Conservation (phyloP, 2,888 invertebrate genomes). For the Bellardia bayeri region DNA sequence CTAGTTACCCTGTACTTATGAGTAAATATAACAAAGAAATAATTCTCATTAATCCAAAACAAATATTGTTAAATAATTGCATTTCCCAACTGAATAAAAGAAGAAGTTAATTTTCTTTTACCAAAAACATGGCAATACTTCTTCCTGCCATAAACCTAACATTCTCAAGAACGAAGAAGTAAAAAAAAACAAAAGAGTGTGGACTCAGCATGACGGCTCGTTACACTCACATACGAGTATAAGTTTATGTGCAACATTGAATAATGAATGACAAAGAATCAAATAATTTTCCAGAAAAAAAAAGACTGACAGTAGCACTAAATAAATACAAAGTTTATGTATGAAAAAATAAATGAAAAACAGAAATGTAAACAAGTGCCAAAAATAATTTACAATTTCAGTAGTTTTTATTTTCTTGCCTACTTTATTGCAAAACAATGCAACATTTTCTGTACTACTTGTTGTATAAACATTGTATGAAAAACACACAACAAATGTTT, state of each 20-base stretch:
- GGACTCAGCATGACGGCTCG: conserved; percentile 53
- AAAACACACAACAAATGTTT: conserved; percentile 8
- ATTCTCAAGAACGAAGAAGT: conserved; percentile 2
- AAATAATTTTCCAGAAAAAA: conserved; percentile 48
- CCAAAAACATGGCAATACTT: conserved; percentile 51
- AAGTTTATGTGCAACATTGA: conserved; percentile 1
- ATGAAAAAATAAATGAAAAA: conserved; percentile 54
- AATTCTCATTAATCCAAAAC: conserved; percentile 63
- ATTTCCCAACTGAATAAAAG: conserved; percentile 42
- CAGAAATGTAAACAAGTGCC: conserved; percentile 74
- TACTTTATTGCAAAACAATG: conserved; percentile 42
- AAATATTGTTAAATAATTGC: conserved; percentile 71
- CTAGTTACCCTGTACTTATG: background rate
- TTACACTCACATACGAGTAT: background rate
- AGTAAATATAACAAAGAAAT: conserved; percentile 6
- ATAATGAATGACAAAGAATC: background rate
- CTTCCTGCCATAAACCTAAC: conserved; percentile 12
- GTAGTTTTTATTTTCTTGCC: background rate
- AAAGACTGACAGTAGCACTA: conserved; percentile 71
- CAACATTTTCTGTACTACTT: conserved; percentile 24
- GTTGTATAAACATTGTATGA: conserved; percentile 59
- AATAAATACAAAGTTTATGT: conserved; percentile 62
- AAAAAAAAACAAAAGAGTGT: conserved; percentile 42
- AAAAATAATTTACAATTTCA: conserved; percentile 55
- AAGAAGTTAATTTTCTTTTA: conserved; percentile 57